A percentile compares a stretch with the other conserved stretches of the same genome.
phyloP scores from a whole-genome alignment of 1,140 invertebrate genomes.

The Brachionus koreanus region DNA sequence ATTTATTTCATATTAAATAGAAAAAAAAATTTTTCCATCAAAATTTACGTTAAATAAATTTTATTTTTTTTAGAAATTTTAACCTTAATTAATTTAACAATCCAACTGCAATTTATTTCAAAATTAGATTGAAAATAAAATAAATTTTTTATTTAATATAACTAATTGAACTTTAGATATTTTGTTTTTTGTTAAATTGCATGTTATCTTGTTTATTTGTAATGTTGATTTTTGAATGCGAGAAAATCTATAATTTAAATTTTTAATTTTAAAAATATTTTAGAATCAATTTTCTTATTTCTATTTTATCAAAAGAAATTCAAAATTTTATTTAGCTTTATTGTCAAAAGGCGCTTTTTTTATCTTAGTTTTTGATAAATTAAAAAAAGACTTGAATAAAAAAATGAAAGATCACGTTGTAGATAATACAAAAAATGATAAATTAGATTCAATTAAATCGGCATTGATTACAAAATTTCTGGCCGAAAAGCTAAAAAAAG shows the following conservation, averaged over 20 bases:
- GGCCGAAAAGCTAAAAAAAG: background rate
- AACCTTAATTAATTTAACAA: too few relatives aligned
- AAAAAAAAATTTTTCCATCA: too few relatives aligned
- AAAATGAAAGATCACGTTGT: background rate
- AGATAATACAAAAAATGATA: background rate
- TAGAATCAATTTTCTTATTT: background rate
- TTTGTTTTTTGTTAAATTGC: too few relatives aligned
- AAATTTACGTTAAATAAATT: too few relatives aligned
- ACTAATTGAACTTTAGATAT: too few relatives aligned
- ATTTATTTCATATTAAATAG: background rate
- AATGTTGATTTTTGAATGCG: background rate
- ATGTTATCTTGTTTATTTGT: too few relatives aligned
- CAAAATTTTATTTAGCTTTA: background rate
- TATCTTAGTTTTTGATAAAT: background rate
- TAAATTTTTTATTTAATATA: too few relatives aligned
- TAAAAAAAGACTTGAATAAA: background rate
- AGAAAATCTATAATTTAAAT: background rate
- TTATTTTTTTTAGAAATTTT: too few relatives aligned
- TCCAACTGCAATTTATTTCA: too few relatives aligned
- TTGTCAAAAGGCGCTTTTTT: too few relatives aligned
- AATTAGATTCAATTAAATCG: background rate
- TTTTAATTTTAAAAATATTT: background rate
- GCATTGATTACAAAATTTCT: conserved; percentile 1
- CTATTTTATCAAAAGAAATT: background rate
- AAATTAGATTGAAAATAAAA: too few relatives aligned